Evolutionary conservation across 2,888 invertebrate genomes (phyloP), one percentile per base, ranked within the genome.

Genomic region (Glaucopsyche alexis): DNA sequence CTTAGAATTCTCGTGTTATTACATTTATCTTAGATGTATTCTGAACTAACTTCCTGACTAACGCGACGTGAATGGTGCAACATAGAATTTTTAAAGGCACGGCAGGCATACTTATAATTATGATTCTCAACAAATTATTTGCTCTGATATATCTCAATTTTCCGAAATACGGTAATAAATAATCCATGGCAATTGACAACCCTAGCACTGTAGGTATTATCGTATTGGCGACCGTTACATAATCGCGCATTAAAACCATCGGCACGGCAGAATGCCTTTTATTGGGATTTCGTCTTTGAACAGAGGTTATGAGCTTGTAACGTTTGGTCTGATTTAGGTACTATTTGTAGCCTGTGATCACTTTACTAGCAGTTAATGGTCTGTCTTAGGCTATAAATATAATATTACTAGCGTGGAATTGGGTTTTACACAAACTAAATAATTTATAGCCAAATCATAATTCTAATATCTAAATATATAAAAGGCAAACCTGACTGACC

Each of bases 231-330:
- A 19, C 19, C 8, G 47, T 69, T 49, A 69, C 29, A 47, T 69
- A 47, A 69, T 49, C 49, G 45, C 13, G 8, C 45, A 69, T 66
- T 69, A 69, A 47, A 49, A 69, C 47, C 47, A 69, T 49, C 47
- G 69, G 69, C 29, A 14, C 69, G 69, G 45, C 49, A 69, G 60
- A 69, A 69, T 47, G 69, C 29, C 69, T 47, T 69, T 45, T 69
- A 47, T 69, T 49, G 14, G 45, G 47, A 69, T 47, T 49, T 69
- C 47, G 47, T 69, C 69, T 69, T 47, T 49, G 69, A 69, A 8
- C 47, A 69, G 29, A 69, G 47, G 47, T 69, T 69, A 69, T 47
- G 69, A 60, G 19, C 47, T 47, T 29, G 69, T 49, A 60, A 29
- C 13, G 60, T 45, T 45, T 67, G 47, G 19, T 69, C 13, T 49